Percentiles rank a stretch among this genome's conserved stretches.
Evolutionary conservation across 2,888 invertebrate genomes (phyloP).

Genomic region (Diogma glabrata): DNA sequence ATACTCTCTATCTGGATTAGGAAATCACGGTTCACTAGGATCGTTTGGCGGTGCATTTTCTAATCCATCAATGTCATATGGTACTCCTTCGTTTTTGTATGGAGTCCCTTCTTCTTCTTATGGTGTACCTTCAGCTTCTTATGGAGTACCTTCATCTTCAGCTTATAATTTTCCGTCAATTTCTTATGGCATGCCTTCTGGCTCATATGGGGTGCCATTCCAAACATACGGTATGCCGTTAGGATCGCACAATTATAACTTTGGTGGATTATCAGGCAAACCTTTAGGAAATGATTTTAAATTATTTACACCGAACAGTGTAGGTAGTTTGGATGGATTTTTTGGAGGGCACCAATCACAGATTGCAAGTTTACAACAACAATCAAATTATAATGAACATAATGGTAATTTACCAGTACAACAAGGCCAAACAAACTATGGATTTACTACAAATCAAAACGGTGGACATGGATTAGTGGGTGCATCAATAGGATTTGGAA

Average conservation of each 20-base stretch:
- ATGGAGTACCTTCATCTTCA: too few species aligned
- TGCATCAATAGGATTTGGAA: too few species aligned
- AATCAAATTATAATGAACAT: too few species aligned
- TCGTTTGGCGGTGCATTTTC: background rate
- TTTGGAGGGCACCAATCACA: background rate
- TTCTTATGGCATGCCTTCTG: background rate
- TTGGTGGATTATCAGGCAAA: background rate
- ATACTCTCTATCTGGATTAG: too few species aligned
- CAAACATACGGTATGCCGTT: background rate
- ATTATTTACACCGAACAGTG: background rate
- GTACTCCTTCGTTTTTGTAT: background rate
- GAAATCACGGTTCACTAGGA: background rate
- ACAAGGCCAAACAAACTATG: background rate
- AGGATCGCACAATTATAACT: too few species aligned
- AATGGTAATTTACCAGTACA: background rate
- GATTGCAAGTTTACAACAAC: too few species aligned
- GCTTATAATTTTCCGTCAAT: too few species aligned
- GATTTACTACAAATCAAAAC: background rate
- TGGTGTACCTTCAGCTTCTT: background rate
- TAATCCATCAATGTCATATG: background rate
- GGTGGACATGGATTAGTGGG: conserved; percentile 1
- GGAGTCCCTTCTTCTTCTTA: too few species aligned
- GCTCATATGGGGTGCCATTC: background rate
- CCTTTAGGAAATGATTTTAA: background rate
- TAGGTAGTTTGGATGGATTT: background rate